These are phyloP conservation scores for Eucidaris tribuloides DNA, from an alignment of 35 echinoderm and acorn worm genomes.

Conservation along the genomic window DNA sequence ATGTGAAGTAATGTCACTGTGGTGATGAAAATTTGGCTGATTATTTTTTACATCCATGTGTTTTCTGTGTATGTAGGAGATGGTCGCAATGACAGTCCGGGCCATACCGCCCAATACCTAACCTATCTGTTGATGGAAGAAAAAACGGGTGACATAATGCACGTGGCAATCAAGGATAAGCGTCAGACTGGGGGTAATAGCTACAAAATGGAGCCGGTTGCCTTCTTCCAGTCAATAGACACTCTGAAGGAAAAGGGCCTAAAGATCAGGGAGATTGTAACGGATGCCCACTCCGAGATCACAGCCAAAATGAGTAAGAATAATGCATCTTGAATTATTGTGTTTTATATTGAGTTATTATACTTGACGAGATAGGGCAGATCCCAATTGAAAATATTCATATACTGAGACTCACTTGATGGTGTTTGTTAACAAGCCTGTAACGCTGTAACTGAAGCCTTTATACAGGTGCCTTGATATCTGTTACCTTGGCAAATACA, in stretches of 20 bases:
- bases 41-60: too few relatives aligned
- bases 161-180: conserved; percentile 5
- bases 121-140: conserved; percentile 23
- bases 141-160: not conserved
- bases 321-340: not conserved
- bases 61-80: too few relatives aligned
- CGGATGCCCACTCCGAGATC: not conserved
- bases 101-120: not conserved
- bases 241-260: not conserved
- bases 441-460: too few relatives aligned
- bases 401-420: too few relatives aligned
- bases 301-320: not conserved
- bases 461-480: too few relatives aligned
- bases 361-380: too few relatives aligned
- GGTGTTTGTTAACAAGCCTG: too few relatives aligned
- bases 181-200: not conserved
- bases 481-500: too few relatives aligned
- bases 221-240: not conserved
- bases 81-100: conserved; percentile 31
- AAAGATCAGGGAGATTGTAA: not conserved
- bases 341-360: too few relatives aligned
- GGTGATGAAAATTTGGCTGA: too few relatives aligned
- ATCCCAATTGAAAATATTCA: too few relatives aligned
- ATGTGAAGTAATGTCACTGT: too few relatives aligned
- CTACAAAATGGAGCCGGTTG: conserved; percentile 9